These are phyloP conservation scores for Caenorhabditis briggsae DNA, from an alignment of 1,140 invertebrate genomes.

Conservation along the genomic window DNA sequence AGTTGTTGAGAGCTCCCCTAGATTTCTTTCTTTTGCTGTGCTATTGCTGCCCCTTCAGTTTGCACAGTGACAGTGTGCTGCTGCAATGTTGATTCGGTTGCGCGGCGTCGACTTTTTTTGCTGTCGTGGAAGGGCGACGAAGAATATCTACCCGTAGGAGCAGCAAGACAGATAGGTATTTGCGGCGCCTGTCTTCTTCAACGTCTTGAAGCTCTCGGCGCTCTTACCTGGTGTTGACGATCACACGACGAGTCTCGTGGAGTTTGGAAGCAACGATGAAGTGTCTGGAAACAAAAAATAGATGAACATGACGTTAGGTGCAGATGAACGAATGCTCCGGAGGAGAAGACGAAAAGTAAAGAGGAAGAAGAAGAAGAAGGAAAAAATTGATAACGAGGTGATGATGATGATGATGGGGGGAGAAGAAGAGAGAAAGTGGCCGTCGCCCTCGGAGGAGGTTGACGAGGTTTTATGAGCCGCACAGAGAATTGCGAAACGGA, in stretches of 20 bases:
- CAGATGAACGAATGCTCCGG: not conserved
- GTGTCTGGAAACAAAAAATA: constrained; percentile 8
- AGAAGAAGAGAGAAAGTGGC: not conserved
- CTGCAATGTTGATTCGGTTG: constrained; percentile 40
- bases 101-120: not conserved
- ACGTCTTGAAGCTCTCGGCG: not conserved
- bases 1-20: constrained; percentile 41
- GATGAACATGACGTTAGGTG: not conserved
- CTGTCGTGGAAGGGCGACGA: not conserved
- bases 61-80: constrained; percentile 1
- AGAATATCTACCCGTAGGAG: constrained; percentile 16
- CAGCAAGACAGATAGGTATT: not conserved
- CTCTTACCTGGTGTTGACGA: constrained; percentile 50
- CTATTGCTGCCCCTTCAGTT: not conserved
- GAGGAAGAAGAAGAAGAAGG: constrained; percentile 36
- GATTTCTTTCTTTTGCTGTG: not conserved
- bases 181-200: constrained; percentile 7
- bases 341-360: not conserved
- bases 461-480: constrained; percentile 53
- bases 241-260: constrained; percentile 49
- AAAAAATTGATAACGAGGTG: constrained; percentile 40
- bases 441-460: constrained; percentile 12
- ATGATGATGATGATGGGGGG: constrained; percentile 25
- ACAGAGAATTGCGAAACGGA: constrained; percentile 5
- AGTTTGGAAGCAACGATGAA: constrained; percentile 9